Percentiles rank a stretch among this genome's conserved stretches.
Evolutionary conservation across 2,888 invertebrate genomes (phyloP).

Genomic region (Hydrotaea cyrtoneurina): DNA sequence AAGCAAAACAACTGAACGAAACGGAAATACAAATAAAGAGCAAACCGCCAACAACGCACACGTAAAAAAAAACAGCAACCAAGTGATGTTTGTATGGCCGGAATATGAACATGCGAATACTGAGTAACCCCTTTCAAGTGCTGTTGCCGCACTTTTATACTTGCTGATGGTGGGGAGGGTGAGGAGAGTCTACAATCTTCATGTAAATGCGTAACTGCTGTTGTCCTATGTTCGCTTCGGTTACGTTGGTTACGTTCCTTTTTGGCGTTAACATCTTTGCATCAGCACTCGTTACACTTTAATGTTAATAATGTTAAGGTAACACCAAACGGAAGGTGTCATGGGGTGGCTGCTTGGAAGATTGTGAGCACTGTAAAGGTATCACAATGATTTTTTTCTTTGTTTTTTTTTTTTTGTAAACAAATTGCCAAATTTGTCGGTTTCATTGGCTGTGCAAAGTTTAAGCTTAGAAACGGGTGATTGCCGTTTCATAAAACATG

Average conservation of each 20-base stretch:
- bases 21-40: conserved; percentile 14
- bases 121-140: conserved; percentile 8
- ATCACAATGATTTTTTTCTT: conserved; percentile 20
- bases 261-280: neutral
- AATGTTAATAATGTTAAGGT: conserved; percentile 45
- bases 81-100: neutral
- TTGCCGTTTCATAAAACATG: conserved; percentile 56
- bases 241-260: neutral
- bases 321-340: conserved; percentile 28
- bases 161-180: too few species aligned
- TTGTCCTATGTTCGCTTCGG: neutral
- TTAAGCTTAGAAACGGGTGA: conserved; percentile 41
- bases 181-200: conserved; percentile 45
- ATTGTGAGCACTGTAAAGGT: conserved; percentile 12
- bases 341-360: conserved; percentile 16
- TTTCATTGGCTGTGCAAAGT: conserved; percentile 13
- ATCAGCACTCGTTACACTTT: neutral
- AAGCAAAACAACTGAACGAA: neutral
- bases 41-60: neutral
- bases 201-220: conserved; percentile 49
- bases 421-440: conserved; percentile 58
- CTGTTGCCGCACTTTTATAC: neutral
- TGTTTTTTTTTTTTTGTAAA: too few species aligned
- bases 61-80: neutral
- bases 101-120: neutral